Percentiles rank a stretch among this genome's conserved stretches.
phyloP scores from a whole-genome alignment of 2,888 invertebrate species.

The Exephanes ischioxanthus region DNA sequence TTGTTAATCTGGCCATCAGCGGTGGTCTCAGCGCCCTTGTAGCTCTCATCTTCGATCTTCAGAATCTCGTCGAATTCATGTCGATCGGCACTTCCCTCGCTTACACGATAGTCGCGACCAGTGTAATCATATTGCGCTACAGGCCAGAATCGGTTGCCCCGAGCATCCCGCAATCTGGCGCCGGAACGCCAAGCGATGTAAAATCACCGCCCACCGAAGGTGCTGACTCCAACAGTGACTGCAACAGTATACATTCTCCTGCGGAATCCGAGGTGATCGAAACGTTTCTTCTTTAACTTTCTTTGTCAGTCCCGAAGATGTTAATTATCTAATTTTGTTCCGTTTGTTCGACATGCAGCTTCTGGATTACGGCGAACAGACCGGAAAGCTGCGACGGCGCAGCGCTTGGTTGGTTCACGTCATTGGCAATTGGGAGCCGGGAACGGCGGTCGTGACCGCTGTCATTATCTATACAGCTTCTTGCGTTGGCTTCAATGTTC shows the following conservation, averaged over 20 bases:
- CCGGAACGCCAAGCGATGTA: slow-evolving; percentile 75
- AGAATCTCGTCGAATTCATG: slow-evolving; percentile 97
- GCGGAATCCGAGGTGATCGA: slow-evolving; percentile 77
- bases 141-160: slow-evolving; percentile 86
- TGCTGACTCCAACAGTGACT: slow-evolving; percentile 79
- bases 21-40: slow-evolving; percentile 91
- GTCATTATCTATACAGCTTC: slow-evolving; percentile 90
- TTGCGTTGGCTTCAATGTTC: slow-evolving; percentile 89
- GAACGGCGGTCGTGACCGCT: slow-evolving; percentile 90
- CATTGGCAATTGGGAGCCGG: slow-evolving; percentile 91
- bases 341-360: slow-evolving; percentile 76
- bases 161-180: slow-evolving; percentile 60
- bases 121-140: slow-evolving; percentile 94
- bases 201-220: slow-evolving; percentile 80
- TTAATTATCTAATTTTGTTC: background rate
- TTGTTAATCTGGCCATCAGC: slow-evolving; percentile 91
- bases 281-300: background rate
- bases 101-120: slow-evolving; percentile 96
- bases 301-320: background rate
- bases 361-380: slow-evolving; percentile 81
- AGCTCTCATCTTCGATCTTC: slow-evolving; percentile 94
- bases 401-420: slow-evolving; percentile 91
- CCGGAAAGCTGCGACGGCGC: slow-evolving; percentile 91
- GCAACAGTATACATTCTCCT: slow-evolving; percentile 77
- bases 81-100: slow-evolving; percentile 95